Percentiles rank a stretch among this genome's conserved stretches.
Evolutionary conservation across 2,888 invertebrate species (phyloP).

Genomic region (Leucophenga montana): DNA sequence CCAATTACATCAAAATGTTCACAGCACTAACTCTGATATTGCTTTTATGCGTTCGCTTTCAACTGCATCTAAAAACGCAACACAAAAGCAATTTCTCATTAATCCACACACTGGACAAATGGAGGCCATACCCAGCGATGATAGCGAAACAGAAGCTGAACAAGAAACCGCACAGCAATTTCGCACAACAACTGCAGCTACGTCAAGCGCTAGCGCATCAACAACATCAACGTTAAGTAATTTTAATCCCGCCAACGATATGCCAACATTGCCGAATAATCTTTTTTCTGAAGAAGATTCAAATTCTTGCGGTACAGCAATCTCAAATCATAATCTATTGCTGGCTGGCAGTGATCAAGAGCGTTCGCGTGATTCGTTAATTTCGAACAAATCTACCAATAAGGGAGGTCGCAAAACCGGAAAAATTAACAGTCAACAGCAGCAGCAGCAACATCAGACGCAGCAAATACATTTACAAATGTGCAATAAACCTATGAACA

Average conservation of each 20-base stretch:
- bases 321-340: slow-evolving; percentile 71
- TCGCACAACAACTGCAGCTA: slow-evolving; percentile 34
- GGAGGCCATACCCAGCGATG: slow-evolving; percentile 84
- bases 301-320: slow-evolving; percentile 75
- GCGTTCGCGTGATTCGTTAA: slow-evolving; percentile 73
- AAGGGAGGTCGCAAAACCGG: slow-evolving; percentile 48
- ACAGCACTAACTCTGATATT: slow-evolving; percentile 28
- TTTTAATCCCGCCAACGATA: slow-evolving; percentile 60
- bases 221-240: slow-evolving; percentile 43
- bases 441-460: slow-evolving; percentile 33
- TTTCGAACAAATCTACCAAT: slow-evolving; percentile 72
- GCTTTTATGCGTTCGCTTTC: slow-evolving; percentile 40
- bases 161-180: slow-evolving; percentile 67
- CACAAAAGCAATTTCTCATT: slow-evolving; percentile 84
- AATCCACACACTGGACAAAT: slow-evolving; percentile 92
- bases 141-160: slow-evolving; percentile 78
- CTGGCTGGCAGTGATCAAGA: slow-evolving; percentile 74
- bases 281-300: slow-evolving; percentile 72
- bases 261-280: slow-evolving; percentile 54
- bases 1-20: slow-evolving; percentile 40
- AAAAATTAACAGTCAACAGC: slow-evolving; percentile 42
- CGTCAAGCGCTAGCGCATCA: neutral
- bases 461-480: slow-evolving; percentile 41
- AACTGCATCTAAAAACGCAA: slow-evolving; percentile 24
- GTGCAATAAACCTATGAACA: slow-evolving; percentile 45